A percentile compares a stretch with the other conserved stretches of the same genome.
phyloP scores from a whole-genome alignment of 1,140 invertebrate genomes.

The Ectropis grisescens region DNA sequence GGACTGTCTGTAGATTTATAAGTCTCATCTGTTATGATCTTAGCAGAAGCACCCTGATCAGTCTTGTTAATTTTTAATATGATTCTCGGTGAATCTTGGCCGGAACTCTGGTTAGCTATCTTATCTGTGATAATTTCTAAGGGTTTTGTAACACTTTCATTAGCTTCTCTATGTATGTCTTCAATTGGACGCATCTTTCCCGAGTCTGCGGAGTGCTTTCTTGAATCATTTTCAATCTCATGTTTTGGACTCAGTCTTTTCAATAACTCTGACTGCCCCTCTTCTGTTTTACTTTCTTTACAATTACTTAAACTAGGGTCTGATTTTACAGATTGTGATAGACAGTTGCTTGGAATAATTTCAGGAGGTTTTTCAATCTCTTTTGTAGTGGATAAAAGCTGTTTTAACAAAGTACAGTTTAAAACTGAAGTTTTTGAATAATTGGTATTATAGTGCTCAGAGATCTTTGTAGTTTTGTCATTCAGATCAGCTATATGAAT shows the following conservation, averaged over 20 bases:
- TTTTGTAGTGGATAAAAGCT: conserved; percentile 46
- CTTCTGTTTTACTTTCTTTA: too few species aligned
- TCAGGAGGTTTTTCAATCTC: conserved; percentile 19
- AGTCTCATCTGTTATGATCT: conserved; percentile 60
- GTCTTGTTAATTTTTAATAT: conserved; percentile 70
- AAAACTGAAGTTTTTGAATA: conserved; percentile 23
- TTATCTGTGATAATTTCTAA: conserved; percentile 62
- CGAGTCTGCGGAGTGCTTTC: too few species aligned
- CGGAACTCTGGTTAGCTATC: conserved; percentile 45
- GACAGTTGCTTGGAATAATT: conserved; percentile 1
- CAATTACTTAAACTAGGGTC: too few species aligned
- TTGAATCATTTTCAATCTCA: too few species aligned
- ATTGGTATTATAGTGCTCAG: too few species aligned
- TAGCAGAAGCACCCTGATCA: conserved; percentile 59
- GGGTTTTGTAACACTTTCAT: conserved; percentile 52
- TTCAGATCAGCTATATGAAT: too few species aligned
- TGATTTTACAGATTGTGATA: too few species aligned
- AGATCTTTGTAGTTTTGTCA: too few species aligned
- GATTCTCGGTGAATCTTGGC: conserved; percentile 66
- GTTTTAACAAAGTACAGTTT: conserved; percentile 56
- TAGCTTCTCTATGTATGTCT: conserved; percentile 32
- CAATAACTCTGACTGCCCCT: too few species aligned
- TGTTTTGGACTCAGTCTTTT: conserved; percentile 7
- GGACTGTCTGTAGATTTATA: conserved; percentile 25
- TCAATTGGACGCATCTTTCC: conserved; percentile 20